These are phyloP conservation scores for Telenomus remus DNA, from an alignment of 1,140 invertebrate genomes.

Conservation along the genomic window DNA sequence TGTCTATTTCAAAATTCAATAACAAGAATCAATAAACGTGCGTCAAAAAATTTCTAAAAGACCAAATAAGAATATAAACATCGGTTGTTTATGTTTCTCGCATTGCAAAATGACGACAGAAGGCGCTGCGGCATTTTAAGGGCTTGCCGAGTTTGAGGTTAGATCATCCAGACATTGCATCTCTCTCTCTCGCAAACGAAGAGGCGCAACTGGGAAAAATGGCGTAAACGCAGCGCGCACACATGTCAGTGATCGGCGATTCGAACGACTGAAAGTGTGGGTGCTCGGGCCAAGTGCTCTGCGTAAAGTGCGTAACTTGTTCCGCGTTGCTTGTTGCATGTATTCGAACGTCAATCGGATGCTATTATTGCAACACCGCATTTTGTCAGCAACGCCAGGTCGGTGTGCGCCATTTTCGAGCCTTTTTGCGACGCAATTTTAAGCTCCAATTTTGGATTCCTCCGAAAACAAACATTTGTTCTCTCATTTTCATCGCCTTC, in stretches of 20 bases:
- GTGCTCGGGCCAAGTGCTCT: background rate
- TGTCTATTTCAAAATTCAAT: no score
- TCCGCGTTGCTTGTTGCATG: background rate
- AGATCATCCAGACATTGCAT: background rate
- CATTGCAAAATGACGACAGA: no score
- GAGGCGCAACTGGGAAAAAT: slow-evolving; percentile 10
- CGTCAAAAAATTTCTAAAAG: no score
- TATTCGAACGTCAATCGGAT: background rate
- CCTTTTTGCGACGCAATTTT: slow-evolving; percentile 9
- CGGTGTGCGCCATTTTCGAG: slow-evolving; percentile 9
- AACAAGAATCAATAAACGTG: no score
- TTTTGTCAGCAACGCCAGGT: slow-evolving; percentile 12
- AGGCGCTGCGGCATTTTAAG: background rate
- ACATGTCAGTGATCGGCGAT: slow-evolving; percentile 17
- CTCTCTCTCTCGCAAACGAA: background rate
- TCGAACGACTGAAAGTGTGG: background rate
- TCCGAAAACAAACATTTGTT: background rate
- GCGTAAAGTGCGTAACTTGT: background rate
- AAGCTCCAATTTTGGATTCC: background rate
- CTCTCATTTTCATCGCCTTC: background rate
- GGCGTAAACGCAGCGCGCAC: slow-evolving; percentile 8
- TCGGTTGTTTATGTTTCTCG: no score
- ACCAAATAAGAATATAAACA: no score
- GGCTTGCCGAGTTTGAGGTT: background rate
- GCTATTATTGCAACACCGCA: background rate